Conservation (phyloP, 2,797 vertebrate genomes). For the Tauraco hartlaubi region DNA sequence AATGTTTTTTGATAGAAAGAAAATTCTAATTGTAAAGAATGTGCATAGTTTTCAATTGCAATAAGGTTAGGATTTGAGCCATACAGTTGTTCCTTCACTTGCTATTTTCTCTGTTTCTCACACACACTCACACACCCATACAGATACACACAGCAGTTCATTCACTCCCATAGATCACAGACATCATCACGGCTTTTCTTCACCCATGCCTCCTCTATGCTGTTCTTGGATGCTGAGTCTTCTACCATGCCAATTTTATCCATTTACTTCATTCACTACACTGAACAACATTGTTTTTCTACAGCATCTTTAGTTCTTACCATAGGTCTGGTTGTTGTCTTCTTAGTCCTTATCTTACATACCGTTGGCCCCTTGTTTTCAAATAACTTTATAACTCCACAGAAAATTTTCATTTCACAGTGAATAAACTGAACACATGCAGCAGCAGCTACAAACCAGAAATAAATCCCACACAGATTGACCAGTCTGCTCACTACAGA, state of each 20-base stretch:
- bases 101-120: not conserved
- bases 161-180: not conserved
- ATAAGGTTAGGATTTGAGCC: not conserved
- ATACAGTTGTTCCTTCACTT: not conserved
- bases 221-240: not conserved
- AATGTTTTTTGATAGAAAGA: not conserved
- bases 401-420: not conserved
- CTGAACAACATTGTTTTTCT: not conserved
- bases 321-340: not conserved
- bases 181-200: not conserved
- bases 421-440: not conserved
- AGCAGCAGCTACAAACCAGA: not conserved
- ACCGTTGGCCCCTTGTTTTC: not conserved
- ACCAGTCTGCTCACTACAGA: not conserved
- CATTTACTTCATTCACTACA: not conserved
- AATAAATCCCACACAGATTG: not conserved
- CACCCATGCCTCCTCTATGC: not conserved
- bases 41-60: not conserved
- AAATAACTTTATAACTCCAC: not conserved
- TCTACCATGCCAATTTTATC: not conserved
- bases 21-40: not conserved
- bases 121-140: fast-evolving
- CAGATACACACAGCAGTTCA: not conserved
- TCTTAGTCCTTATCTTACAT: not conserved
- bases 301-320: not conserved